A percentile compares a stretch with the other conserved stretches of the same genome.
Evolutionary conservation across 2,888 invertebrate genomes (phyloP).

Genomic region (Melanargia galathea): DNA sequence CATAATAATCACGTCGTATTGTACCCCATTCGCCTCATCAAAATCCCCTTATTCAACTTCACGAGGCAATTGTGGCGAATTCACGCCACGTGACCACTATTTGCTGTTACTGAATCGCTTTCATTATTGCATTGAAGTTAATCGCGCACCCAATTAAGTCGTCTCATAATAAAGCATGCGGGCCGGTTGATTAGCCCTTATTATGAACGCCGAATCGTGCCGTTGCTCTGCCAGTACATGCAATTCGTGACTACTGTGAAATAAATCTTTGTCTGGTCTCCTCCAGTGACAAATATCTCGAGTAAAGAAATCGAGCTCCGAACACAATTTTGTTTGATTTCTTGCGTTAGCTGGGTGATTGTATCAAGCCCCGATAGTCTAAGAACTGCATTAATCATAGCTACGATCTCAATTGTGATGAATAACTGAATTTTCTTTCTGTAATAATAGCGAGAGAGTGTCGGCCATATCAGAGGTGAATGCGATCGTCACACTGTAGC

Average conservation of each 20-base stretch:
- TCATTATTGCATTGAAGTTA: slow-evolving; percentile 65
- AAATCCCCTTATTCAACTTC: slow-evolving; percentile 58
- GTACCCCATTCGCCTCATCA: slow-evolving; percentile 60
- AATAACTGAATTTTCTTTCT: too few species aligned
- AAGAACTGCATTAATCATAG: too few species aligned
- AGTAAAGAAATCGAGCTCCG: too few species aligned
- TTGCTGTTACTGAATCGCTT: slow-evolving; percentile 69
- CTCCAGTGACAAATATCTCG: not conserved
- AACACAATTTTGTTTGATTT: too few species aligned
- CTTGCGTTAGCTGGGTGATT: too few species aligned
- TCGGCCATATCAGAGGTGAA: too few species aligned
- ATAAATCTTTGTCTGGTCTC: not conserved
- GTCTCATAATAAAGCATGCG: slow-evolving; percentile 67
- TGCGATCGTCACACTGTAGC: too few species aligned
- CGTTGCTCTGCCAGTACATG: slow-evolving; percentile 29
- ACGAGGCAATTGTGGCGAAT: slow-evolving; percentile 73
- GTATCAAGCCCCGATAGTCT: too few species aligned
- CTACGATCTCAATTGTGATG: too few species aligned
- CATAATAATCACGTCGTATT: slow-evolving; percentile 72
- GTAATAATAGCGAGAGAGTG: too few species aligned
- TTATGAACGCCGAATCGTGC: slow-evolving; percentile 38
- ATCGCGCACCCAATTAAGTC: slow-evolving; percentile 75
- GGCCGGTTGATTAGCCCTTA: slow-evolving; percentile 52
- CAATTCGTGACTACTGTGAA: slow-evolving; percentile 25
- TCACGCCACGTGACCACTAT: slow-evolving; percentile 77